Conservation (phyloP, 2,888 invertebrate genomes). For the Cheilosia urbana region DNA sequence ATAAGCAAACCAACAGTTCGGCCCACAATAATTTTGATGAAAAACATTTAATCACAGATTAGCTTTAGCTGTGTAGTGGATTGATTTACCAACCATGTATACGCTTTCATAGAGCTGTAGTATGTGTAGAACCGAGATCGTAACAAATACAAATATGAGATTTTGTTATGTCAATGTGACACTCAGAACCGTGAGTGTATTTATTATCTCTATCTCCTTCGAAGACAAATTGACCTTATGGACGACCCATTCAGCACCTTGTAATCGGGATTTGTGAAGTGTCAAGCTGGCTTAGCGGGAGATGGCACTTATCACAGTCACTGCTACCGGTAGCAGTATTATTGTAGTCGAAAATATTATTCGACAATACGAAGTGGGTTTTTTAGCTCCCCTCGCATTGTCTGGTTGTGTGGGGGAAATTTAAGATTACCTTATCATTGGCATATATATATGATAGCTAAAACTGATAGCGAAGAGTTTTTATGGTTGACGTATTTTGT, state of each 20-base stretch:
- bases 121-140: not conserved
- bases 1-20: constrained; percentile 59
- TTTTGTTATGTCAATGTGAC: constrained; percentile 9
- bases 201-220: constrained; percentile 41
- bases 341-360: constrained; percentile 23
- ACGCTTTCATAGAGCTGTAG: not conserved
- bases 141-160: not conserved
- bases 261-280: constrained; percentile 30
- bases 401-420: not conserved
- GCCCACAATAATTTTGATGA: constrained; percentile 51
- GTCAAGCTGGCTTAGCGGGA: constrained; percentile 18
- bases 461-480: constrained; percentile 17
- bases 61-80: constrained; percentile 32
- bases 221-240: constrained; percentile 51
- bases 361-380: not conserved
- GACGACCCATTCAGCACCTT: constrained; percentile 50
- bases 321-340: not conserved
- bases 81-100: constrained; percentile 36
- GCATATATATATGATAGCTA: not conserved
- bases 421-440: constrained; percentile 32
- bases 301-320: constrained; percentile 1
- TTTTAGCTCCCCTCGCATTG: not conserved
- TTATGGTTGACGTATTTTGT: constrained; percentile 9
- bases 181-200: constrained; percentile 21
- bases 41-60: constrained; percentile 45